Evolutionary conservation across 2,113 vertebrate species (phyloP), one percentile per base, ranked within the genome.

Genomic region (Sylvia atricapilla): DNA sequence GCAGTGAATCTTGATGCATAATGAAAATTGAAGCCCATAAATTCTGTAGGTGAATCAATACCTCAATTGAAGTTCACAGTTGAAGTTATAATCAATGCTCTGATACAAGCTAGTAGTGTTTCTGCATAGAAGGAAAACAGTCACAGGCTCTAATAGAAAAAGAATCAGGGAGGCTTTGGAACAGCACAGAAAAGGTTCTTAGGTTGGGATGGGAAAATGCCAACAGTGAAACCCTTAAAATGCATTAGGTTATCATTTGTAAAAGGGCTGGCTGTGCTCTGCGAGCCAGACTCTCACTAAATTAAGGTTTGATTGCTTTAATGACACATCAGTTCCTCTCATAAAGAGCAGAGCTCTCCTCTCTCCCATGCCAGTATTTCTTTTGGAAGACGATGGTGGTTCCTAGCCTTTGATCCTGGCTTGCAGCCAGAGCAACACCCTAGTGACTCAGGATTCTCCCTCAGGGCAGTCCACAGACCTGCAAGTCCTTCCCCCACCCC

Each of bases 31-130:
- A 66, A 91, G 72, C 50, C 64, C 35, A 27, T 76, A 73, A 90
- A 94, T 90, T 69, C 85, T 88, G 63, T 79, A 88, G 82, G 59
- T 90, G 47, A 90, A 93, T 90, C 75, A 59, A 83, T 95, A 66
- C 20, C 35, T 93, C 90, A 83, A 2, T 21, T 83, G 87, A 70
- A 94, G 67, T 91, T 89, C 63, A 70, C 72, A 84, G 75, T 15
- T 89, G 87, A 93, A 91, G 79, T 70, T 52, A 37, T 19, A 80
- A 80, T 94, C 93, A 66, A 31, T 95, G 53, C 17, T 70, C 67
- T 91, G 70, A 80, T 79, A 74, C 14, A 90, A 95, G 55, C 58
- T 59, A 63, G 59, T 69, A 69, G 35, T 47, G 74, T 90, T 88
- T 85, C 70, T 85, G 33, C 47, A 28, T 11, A 75, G 59, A 66